Evolutionary conservation across 2,888 invertebrate genomes (phyloP).

Genomic region (Oscheius sp.): DNA sequence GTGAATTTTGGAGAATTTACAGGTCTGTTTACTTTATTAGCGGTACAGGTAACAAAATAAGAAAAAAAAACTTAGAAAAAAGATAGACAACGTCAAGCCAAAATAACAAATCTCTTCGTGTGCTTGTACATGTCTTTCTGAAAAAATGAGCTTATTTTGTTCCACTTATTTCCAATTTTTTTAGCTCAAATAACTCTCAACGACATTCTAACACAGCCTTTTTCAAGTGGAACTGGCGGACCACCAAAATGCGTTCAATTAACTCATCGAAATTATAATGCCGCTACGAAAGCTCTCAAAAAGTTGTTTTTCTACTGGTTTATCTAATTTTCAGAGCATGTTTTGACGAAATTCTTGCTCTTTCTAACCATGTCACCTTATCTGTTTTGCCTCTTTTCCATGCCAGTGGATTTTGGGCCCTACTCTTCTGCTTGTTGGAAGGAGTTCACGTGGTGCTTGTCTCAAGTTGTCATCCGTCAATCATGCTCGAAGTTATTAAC

Average conservation of each 20-base stretch:
- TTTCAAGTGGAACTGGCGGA: conserved; percentile 63
- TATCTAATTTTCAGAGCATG: conserved; percentile 39
- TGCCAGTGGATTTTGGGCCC: conserved; percentile 66
- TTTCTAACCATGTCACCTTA: conserved; percentile 43
- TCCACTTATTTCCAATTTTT: no score
- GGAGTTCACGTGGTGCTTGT: conserved; percentile 63
- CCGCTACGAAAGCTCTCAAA: conserved; percentile 57
- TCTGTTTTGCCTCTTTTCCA: conserved; percentile 66
- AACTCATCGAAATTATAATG: conserved; percentile 63
- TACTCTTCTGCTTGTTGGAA: conserved; percentile 59
- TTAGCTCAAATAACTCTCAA: conserved; percentile 33
- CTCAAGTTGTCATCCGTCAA: conserved; percentile 55
- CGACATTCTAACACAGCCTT: conserved; percentile 48
- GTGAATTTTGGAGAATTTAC: conserved; percentile 6
- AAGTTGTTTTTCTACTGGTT: conserved; percentile 29
- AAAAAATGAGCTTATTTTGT: no score
- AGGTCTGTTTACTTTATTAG: background rate
- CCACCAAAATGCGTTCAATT: conserved; percentile 62
- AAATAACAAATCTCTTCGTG: no score
- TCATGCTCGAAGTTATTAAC: conserved; percentile 58
- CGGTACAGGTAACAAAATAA: no score
- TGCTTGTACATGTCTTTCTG: no score
- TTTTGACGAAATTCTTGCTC: conserved; percentile 39
- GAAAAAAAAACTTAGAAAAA: no score
- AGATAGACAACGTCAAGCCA: no score